Evolutionary conservation across 1,140 invertebrate species (phyloP).

Genomic region (Trachymyrmex cornetzi): DNA sequence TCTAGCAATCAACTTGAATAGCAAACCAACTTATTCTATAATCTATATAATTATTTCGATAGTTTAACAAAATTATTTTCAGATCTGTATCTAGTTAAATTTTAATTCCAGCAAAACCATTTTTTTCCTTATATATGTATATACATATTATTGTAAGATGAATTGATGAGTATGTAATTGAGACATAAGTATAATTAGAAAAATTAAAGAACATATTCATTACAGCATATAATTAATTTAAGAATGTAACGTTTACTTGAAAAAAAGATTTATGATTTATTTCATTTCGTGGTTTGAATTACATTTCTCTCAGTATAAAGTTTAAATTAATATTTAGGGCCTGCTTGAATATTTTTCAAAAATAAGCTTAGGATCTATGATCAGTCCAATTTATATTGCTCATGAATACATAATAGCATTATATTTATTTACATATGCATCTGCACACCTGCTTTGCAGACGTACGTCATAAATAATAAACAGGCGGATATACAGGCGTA

Average conservation of each 20-base stretch:
- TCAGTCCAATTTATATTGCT: conserved; percentile 11
- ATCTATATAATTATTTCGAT: too few relatives aligned
- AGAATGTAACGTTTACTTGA: neutral
- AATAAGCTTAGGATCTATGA: conserved; percentile 11
- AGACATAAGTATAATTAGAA: neutral
- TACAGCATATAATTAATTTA: neutral
- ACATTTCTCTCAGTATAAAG: too few relatives aligned
- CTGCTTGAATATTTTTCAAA: neutral
- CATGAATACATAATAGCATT: neutral
- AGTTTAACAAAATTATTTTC: too few relatives aligned
- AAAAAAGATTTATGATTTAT: neutral
- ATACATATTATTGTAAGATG: neutral
- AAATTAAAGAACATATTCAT: neutral
- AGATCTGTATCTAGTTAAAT: too few relatives aligned
- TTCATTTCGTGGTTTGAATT: neutral
- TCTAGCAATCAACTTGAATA: too few relatives aligned
- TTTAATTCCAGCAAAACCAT: too few relatives aligned
- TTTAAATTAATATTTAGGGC: too few relatives aligned
- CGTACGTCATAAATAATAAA: conserved; percentile 49
- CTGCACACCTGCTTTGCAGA: neutral
- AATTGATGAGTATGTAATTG: neutral
- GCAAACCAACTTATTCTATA: too few relatives aligned
- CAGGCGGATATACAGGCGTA: neutral
- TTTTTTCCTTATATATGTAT: too few relatives aligned
- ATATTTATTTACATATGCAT: neutral